Conservation (phyloP, 1,140 invertebrate genomes). For the Acyrthosiphon pisum region DNA sequence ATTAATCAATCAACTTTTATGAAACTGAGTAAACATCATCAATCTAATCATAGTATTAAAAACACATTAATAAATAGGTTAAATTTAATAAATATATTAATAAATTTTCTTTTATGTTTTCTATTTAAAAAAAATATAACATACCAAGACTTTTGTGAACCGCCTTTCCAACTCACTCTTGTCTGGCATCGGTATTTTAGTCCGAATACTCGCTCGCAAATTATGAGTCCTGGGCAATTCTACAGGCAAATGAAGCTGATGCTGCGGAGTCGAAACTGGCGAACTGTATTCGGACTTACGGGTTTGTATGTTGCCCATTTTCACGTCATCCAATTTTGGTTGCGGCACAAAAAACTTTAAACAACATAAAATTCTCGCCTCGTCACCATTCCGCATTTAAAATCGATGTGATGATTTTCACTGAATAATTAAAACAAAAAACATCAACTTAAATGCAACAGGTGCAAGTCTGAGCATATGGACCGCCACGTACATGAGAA, state of each 20-base stretch:
- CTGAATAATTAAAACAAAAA: neutral
- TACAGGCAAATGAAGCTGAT: slow-evolving; percentile 58
- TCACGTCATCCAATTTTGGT: slow-evolving; percentile 44
- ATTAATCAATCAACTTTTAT: neutral
- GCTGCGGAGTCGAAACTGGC: slow-evolving; percentile 52
- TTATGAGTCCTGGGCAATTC: slow-evolving; percentile 60
- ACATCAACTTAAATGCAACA: slow-evolving; percentile 43
- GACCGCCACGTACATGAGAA: neutral
- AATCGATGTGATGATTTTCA: slow-evolving; percentile 28
- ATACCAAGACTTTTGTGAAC: slow-evolving; percentile 95
- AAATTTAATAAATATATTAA: too few species aligned
- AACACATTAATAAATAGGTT: neutral
- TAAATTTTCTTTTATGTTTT: neutral
- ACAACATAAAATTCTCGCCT: slow-evolving; percentile 58
- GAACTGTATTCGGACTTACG: slow-evolving; percentile 58
- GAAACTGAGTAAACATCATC: neutral
- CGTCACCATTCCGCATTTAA: slow-evolving; percentile 58
- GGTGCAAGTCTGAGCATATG: slow-evolving; percentile 48
- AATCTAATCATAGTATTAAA: neutral
- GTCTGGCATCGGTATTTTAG: slow-evolving; percentile 82
- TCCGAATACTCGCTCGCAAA: slow-evolving; percentile 74
- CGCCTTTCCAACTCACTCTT: slow-evolving; percentile 85
- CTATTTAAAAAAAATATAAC: slow-evolving; percentile 63
- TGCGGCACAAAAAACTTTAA: slow-evolving; percentile 54
- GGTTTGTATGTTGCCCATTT: slow-evolving; percentile 60